Conservation (phyloP, 2,888 invertebrate genomes). For the Torymus auratus region DNA sequence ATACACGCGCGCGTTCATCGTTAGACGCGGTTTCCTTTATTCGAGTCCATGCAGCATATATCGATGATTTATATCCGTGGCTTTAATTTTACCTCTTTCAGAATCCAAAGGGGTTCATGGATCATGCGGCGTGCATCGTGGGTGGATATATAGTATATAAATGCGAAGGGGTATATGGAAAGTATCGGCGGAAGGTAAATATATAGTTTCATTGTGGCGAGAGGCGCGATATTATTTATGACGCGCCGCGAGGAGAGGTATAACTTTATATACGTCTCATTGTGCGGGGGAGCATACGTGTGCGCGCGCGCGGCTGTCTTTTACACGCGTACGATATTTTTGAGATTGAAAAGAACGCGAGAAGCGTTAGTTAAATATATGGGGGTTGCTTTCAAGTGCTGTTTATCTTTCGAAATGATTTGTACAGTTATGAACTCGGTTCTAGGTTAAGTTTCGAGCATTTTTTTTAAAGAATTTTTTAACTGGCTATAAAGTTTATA, state of each 20-base stretch:
- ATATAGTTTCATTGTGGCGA: slow-evolving; percentile 26
- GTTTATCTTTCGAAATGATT: too few relatives aligned
- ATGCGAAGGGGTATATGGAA: slow-evolving; percentile 16
- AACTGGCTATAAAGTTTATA: too few relatives aligned
- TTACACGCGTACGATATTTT: too few relatives aligned
- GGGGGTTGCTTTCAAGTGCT: too few relatives aligned
- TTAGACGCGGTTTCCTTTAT: slow-evolving; percentile 34
- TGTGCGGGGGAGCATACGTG: background rate
- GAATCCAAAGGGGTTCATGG: background rate
- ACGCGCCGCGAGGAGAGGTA: background rate
- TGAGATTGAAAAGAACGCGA: too few relatives aligned
- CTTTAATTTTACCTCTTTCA: slow-evolving; percentile 41
- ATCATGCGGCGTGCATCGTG: background rate
- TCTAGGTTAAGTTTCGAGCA: too few relatives aligned
- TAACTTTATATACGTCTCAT: background rate
- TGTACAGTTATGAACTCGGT: too few relatives aligned
- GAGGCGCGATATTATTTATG: slow-evolving; percentile 42
- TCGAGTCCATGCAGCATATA: background rate
- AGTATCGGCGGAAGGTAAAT: slow-evolving; percentile 46
- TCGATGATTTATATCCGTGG: slow-evolving; percentile 31
- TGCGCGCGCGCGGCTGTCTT: background rate
- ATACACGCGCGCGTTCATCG: background rate
- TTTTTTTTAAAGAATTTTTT: too few relatives aligned
- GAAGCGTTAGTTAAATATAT: too few relatives aligned
- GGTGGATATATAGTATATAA: too few relatives aligned